Evolutionary conservation across 2,888 invertebrate species (phyloP).

Genomic region (Pristionchus exspectatus): DNA sequence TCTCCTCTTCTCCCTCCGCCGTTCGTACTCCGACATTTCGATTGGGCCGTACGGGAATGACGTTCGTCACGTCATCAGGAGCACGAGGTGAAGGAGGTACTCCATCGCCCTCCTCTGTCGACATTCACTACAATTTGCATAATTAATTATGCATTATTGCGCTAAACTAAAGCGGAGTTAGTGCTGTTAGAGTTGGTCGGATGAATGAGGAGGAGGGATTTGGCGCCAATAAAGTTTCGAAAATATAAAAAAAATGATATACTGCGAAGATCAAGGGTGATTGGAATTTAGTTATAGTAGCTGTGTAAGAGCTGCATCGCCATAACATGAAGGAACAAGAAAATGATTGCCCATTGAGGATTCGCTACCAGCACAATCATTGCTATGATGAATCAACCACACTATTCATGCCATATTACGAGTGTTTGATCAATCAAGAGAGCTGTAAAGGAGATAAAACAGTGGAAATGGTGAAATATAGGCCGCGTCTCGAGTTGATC

Average conservation of each 20-base stretch:
- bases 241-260: neutral
- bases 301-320: neutral
- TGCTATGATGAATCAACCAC: too few relatives aligned
- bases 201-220: too few relatives aligned
- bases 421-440: neutral
- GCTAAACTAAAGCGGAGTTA: neutral
- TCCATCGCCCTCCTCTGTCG: neutral
- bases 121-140: neutral
- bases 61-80: slow-evolving; percentile 29
- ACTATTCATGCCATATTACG: too few relatives aligned
- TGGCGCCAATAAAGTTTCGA: too few relatives aligned
- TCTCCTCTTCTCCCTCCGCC: neutral
- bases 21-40: neutral
- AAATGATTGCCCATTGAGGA: neutral
- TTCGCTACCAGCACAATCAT: too few relatives aligned
- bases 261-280: neutral
- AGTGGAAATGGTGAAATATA: slow-evolving; percentile 15
- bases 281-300: neutral
- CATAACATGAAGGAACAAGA: neutral
- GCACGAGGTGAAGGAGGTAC: neutral
- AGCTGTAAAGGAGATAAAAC: neutral
- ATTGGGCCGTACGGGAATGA: slow-evolving; percentile 45
- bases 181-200: too few relatives aligned
- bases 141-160: neutral
- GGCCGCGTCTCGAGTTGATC: slow-evolving; percentile 2